Evolutionary conservation across 2,113 vertebrate genomes (phyloP).

Genomic region (Hirundichthys speculiger): DNA sequence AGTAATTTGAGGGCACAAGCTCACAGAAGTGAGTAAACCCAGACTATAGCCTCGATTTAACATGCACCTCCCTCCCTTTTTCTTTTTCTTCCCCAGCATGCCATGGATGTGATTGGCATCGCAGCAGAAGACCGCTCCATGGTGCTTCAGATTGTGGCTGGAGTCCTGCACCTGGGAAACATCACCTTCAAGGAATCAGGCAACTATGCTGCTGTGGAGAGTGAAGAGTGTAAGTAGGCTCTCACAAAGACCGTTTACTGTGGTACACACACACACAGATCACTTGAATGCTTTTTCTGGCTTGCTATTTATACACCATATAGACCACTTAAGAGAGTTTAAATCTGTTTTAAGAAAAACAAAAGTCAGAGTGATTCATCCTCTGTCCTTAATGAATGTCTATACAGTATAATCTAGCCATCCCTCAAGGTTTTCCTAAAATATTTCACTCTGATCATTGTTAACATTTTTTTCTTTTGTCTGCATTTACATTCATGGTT

Average conservation of each 20-base stretch:
- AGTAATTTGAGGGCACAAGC: conserved; percentile 59
- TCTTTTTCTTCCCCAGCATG: conserved; percentile 82
- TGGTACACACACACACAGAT: too few relatives aligned
- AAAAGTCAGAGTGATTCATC: too few relatives aligned
- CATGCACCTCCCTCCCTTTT: conserved; percentile 5
- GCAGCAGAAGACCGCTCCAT: conserved; percentile 84
- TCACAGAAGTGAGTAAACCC: conserved; percentile 37
- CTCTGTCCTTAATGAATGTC: too few relatives aligned
- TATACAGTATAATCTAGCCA: too few relatives aligned
- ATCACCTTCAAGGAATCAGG: conserved; percentile 95
- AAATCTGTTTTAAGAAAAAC: too few relatives aligned
- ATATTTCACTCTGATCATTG: not conserved
- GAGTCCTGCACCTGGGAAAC: conserved; percentile 94
- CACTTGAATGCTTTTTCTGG: too few relatives aligned
- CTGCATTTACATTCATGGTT: too few relatives aligned
- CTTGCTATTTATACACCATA: too few relatives aligned
- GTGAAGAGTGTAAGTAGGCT: conserved; percentile 90
- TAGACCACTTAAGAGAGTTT: too few relatives aligned
- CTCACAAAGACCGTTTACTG: not conserved
- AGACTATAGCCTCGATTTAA: conserved; percentile 24
- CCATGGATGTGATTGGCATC: conserved; percentile 97
- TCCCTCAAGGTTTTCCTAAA: not conserved
- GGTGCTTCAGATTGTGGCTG: conserved; percentile 96
- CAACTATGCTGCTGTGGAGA: conserved; percentile 97
- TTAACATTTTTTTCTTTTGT: too few relatives aligned